phyloP scores from a whole-genome alignment of 1,140 invertebrate species.

The Bombus confusus region DNA sequence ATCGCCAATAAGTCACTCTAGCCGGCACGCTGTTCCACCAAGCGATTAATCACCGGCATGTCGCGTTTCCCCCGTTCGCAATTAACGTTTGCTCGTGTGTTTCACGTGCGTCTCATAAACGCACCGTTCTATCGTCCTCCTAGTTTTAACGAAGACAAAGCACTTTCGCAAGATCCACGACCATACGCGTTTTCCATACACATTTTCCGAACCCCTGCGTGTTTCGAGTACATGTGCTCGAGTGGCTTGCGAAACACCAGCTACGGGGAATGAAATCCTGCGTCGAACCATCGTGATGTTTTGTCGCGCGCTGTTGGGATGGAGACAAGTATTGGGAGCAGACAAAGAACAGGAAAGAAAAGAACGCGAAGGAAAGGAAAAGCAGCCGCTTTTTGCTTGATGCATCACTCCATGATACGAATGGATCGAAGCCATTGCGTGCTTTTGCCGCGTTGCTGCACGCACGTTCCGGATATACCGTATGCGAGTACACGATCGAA shows the following conservation, averaged over 20 bases:
- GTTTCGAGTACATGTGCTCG: constrained; percentile 3
- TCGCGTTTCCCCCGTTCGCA: not conserved
- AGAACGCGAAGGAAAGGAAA: not conserved
- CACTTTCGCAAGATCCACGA: not conserved
- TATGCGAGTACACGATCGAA: constrained; percentile 48
- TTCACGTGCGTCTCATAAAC: constrained; percentile 5
- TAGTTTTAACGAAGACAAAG: constrained; percentile 14
- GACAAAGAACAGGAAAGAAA: not conserved
- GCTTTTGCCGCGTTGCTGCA: not conserved
- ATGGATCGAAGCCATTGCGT: constrained; percentile 38
- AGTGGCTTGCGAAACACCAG: constrained; percentile 32
- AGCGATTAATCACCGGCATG: constrained; percentile 4
- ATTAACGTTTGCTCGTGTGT: constrained; percentile 18
- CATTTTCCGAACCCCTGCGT: constrained; percentile 5
- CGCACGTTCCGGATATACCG: not conserved
- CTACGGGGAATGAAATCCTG: constrained; percentile 27
- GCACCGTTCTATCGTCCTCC: not conserved
- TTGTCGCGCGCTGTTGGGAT: constrained; percentile 2
- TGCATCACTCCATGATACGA: not conserved
- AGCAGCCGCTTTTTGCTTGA: not conserved
- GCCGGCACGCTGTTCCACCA: no score
- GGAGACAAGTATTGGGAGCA: constrained; percentile 21
- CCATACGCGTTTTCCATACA: constrained; percentile 18
- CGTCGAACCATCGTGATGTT: constrained; percentile 3
- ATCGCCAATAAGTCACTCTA: not conserved